These are phyloP conservation scores for Caradrina kadenii DNA, from an alignment of 2,888 invertebrate genomes.

Conservation along the genomic window DNA sequence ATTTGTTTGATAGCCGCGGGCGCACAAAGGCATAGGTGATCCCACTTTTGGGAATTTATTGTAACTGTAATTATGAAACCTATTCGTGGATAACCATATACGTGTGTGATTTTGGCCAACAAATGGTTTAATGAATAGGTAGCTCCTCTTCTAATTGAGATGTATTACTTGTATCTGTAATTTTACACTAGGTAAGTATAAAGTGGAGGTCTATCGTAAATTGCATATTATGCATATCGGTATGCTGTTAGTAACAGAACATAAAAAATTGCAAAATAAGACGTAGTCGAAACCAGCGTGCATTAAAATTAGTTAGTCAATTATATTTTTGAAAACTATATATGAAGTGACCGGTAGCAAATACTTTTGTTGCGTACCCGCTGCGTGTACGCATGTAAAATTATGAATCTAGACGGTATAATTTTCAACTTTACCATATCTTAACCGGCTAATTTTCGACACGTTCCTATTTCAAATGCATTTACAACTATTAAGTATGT, in stretches of 20 bases:
- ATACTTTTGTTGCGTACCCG: not conserved
- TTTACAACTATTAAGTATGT: constrained; percentile 33
- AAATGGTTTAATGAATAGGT: constrained; percentile 44
- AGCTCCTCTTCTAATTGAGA: constrained; percentile 30
- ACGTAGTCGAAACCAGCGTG: constrained; percentile 16
- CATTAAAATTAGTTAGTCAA: constrained; percentile 15
- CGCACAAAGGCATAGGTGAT: constrained; percentile 38
- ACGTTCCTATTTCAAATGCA: constrained; percentile 31
- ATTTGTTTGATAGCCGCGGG: constrained; percentile 48
- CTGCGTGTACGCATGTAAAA: not conserved
- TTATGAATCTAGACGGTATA: constrained; percentile 5
- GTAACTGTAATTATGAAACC: constrained; percentile 50
- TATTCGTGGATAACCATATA: constrained; percentile 32
- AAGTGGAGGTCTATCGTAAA: constrained; percentile 37
- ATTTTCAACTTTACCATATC: constrained; percentile 17
- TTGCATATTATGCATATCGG: constrained; percentile 26
- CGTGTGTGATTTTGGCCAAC: constrained; percentile 37
- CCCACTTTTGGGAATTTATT: constrained; percentile 54
- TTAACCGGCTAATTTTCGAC: constrained; percentile 28
- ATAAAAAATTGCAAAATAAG: constrained; percentile 22
- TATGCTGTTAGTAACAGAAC: constrained; percentile 17
- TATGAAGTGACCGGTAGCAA: not conserved
- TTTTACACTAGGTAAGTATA: not conserved
- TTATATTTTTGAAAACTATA: constrained; percentile 3
- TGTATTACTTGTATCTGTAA: constrained; percentile 20